Base-by-base conservation (phyloP, 2,113 vertebrate genomes). In the Gadus chalcogrammus region DNA sequence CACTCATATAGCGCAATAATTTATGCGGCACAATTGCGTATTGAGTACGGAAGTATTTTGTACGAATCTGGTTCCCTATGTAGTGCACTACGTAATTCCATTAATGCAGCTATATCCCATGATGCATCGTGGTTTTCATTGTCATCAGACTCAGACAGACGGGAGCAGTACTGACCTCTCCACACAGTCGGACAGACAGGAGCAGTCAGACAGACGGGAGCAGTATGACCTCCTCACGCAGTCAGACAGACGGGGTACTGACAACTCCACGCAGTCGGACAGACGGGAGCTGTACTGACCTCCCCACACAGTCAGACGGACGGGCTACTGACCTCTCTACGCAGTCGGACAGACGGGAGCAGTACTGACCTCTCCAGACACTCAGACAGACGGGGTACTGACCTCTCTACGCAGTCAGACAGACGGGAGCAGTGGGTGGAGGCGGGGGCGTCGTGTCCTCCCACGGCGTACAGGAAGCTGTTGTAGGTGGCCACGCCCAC, bases 371-470 rank as follows among this genome's bases (percentile, higher is more conserved):
- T 94, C 90, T 99, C 97, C 0, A 99, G 95, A 58, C 94, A 98
- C 75, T 97, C 94, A 0, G 96, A 97, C 56, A 99, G 93, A 31
- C 24, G 13, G 8, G 4, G 1, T 53, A 65, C 77, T 63, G 82
- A 99, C 97, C 95, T 94, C 90, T 99, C 97, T 0, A 99, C 95
- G 59, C 94, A 98, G 76, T 97, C 94, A 0, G 96, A 97, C 56
- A 99, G 93, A 31, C 95, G 88, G 27, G 96, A 97, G 68, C 95
- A 97, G 85, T 96, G 93, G 84, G 94, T 98, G 80, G 97, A 96
- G n/a, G 97, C 94, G 4, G 96, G 95, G 7, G 95, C 95, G 27
- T 98, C 96, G 0, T 98, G 95, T 67, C 97, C 96, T 17, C 97
- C 97, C 5, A 98, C 94, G 0, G 95, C 95, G 5, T 98, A 99